These are phyloP conservation scores for Hipposideros larvatus DNA, from an alignment of 2,797 vertebrate species.

Conservation along the genomic window DNA sequence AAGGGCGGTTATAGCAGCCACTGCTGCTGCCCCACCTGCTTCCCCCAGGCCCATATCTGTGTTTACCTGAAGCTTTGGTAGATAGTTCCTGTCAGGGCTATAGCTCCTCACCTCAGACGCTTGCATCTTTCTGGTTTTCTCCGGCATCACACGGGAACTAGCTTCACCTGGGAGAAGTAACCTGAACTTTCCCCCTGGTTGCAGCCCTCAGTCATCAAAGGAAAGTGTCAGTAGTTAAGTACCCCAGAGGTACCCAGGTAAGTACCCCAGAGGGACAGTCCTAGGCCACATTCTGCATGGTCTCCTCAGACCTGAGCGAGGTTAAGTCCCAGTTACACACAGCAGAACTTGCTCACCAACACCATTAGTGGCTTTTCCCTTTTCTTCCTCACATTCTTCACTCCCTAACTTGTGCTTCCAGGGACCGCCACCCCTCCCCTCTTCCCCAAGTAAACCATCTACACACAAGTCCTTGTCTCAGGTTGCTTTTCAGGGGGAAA, in stretches of 20 bases:
- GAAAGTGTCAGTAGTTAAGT: not conserved
- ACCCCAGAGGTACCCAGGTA: not conserved
- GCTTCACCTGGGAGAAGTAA: not conserved
- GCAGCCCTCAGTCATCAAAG: not conserved
- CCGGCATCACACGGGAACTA: not conserved
- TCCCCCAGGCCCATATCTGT: not conserved
- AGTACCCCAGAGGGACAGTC: not conserved
- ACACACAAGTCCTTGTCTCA: not conserved
- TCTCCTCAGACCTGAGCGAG: not conserved
- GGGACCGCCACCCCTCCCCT: too few relatives aligned
- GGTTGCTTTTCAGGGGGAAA: not conserved
- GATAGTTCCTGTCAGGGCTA: not conserved
- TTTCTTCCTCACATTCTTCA: not conserved
- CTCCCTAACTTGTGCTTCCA: not conserved
- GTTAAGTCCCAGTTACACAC: not conserved
- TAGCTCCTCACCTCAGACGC: not conserved
- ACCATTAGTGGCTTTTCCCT: not conserved
- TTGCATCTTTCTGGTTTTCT: not conserved
- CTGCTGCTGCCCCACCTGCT: accelerated
- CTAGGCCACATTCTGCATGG: accelerated
- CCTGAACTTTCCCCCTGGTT: not conserved
- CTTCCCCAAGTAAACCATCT: too few relatives aligned
- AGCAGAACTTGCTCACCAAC: not conserved
- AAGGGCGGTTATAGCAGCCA: not conserved
- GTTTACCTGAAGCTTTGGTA: not conserved